These are phyloP conservation scores for Crossocerus cetratus DNA, from an alignment of 2,888 invertebrate species.

Conservation along the genomic window DNA sequence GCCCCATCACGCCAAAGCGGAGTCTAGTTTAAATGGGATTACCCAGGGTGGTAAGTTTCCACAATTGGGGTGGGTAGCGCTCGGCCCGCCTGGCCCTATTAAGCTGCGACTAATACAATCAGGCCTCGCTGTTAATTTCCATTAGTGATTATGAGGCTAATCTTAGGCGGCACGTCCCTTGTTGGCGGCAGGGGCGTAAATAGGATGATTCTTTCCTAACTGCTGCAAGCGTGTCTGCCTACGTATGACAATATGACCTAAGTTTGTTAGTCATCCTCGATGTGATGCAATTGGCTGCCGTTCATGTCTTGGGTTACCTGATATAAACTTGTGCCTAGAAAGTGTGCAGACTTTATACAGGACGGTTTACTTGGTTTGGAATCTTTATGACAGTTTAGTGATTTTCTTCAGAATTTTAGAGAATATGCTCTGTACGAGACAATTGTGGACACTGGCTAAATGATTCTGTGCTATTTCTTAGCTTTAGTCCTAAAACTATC, in stretches of 20 bases:
- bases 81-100: neutral
- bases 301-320: constrained; percentile 41
- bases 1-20: constrained; percentile 82
- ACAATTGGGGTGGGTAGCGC: neutral
- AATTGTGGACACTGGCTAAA: no score
- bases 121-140: neutral
- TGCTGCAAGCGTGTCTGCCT: constrained; percentile 11
- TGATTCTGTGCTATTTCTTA: no score
- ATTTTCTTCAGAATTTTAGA: no score
- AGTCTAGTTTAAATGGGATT: constrained; percentile 81
- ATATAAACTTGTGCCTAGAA: no score
- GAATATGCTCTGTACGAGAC: no score
- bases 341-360: no score
- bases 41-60: constrained; percentile 79
- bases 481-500: no score
- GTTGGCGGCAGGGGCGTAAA: constrained; percentile 25
- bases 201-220: constrained; percentile 46
- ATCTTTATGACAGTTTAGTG: no score
- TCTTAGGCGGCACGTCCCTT: constrained; percentile 13
- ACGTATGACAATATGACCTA: constrained; percentile 35
- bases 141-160: neutral
- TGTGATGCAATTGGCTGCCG: constrained; percentile 45
- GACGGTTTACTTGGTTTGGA: no score
- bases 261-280: constrained; percentile 36
- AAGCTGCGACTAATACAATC: neutral